Base-by-base conservation (phyloP, 1,140 invertebrate species). In the Nylanderia fulva region DNA sequence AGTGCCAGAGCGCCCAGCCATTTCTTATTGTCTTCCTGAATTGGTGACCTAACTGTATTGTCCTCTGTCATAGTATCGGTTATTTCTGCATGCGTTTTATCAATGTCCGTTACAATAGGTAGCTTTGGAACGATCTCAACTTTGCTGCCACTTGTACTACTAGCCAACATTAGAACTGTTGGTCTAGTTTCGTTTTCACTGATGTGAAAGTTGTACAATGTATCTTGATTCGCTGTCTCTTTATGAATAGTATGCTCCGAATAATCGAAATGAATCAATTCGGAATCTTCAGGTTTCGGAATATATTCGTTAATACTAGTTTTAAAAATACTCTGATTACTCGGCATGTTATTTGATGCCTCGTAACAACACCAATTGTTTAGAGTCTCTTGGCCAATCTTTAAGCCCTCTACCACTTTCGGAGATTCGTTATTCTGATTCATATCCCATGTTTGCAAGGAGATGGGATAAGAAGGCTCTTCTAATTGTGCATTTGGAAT, bases 1-100 rank as follows among this genome's bases (percentile, higher is more conserved):
- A 97, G 93, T 42, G 97, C 96, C 85, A 97, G 94, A 33, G 97
- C 96, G 29, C 96, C 96, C 18, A 96, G 89, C 95, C 96, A 95
- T 86, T 96, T 95, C 54, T 96, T 95, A 89, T 95, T 95, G 72
- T 95, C 94, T 61, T 95, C 95, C 0, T 92, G 92, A 24, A 92
- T 72, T 11, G 92, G 91, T 69, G 91, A 74, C 21, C 92, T 91
- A 2, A 85, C 61, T 56, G 84, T 13, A 64, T 89, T 91, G 9
- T 94, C 88, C 64, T 94, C 91, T 54, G 94, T 91, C 18, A 91
- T 92, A 15, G 93, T 86, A 21, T 92, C 92, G 2, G 93, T 79
- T 42, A 93, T 89, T 82, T 93, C 93, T 7, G 80, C 61, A 9
- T 74, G 87, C 8, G 84, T 64, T 21, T 68, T 82, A 2, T 84